Evolutionary conservation across 53 echinoderm and acorn worm species (phyloP).

Genomic region (Zoroaster sp.): DNA sequence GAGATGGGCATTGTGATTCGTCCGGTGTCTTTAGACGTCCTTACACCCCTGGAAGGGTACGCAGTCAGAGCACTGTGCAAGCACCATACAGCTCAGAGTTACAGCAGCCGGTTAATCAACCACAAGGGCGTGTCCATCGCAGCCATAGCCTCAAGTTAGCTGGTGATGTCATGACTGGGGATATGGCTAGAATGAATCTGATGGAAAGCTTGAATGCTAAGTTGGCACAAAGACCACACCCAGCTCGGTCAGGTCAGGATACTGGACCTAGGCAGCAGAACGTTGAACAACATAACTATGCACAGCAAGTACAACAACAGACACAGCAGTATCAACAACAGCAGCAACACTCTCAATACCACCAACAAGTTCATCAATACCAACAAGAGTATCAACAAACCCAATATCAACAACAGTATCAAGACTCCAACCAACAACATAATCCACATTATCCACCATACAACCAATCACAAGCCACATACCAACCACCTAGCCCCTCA

Average conservation of each 20-base stretch:
- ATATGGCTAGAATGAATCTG: constrained; percentile 61
- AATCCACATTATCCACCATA: not conserved
- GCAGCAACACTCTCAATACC: not conserved
- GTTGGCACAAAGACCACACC: constrained; percentile 60
- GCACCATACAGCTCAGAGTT: constrained; percentile 2
- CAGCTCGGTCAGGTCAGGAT: not conserved
- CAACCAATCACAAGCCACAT: not conserved
- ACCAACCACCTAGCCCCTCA: not conserved
- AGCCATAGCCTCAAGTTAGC: constrained; percentile 66
- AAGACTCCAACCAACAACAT: not conserved
- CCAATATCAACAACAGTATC: not conserved
- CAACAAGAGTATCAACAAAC: constrained; percentile 12
- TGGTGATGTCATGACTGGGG: constrained; percentile 44
- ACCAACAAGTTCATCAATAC: not conserved
- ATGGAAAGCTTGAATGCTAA: constrained; percentile 92
- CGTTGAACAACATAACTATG: not conserved
- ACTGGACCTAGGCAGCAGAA: not conserved
- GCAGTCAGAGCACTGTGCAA: constrained; percentile 29
- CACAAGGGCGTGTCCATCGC: constrained; percentile 52
- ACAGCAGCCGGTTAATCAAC: constrained; percentile 25
- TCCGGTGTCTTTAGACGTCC: constrained; percentile 78
- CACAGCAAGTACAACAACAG: constrained; percentile 1
- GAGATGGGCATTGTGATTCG: constrained; percentile 46
- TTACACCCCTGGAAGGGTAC: constrained; percentile 1
- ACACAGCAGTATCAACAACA: not conserved